Base-by-base conservation (phyloP, 64 coral and sea anemone genomes). In the Catalaphyllia jardinei region DNA sequence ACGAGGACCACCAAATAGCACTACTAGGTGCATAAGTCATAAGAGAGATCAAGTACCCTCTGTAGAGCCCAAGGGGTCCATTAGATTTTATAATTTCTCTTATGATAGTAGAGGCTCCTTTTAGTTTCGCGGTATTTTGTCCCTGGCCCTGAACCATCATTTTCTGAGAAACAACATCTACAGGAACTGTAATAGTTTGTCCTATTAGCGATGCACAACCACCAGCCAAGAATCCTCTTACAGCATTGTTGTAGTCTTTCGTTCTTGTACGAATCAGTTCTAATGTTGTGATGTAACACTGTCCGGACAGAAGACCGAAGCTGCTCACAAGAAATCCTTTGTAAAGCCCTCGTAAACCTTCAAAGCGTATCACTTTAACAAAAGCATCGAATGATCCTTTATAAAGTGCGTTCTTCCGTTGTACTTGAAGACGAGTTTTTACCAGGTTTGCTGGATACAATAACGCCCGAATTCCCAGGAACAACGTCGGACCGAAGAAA, bases 91-190 rank as follows among this genome's bases (percentile, higher is more conserved):
- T 29, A 62, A 93, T 93, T 31, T 99, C 91, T 27, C 52, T 50
- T 75, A 95, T 62, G 15, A 99, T 78, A 10, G 67, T 64, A 7
- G 76, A 89, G 12, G 97, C 87, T 17, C 88, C 69, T 52, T 99
- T 99, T 54, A 93, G 33, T 91, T 90, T 99, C 20, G 13, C 77
- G 17, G 65, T 54, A 29, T 85, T 80, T 59, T 91, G 46, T 9
- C 97, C 97, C 73, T 99, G 97, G 14, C 97, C 97, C 71, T 99
- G 97, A 2, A 99, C 86, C 97, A 99, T 99, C 19, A 95, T 87
- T 55, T 79, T 95, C 77, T 99, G 97, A 33, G 97, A 95, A 29
- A 99, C 19, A 79, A 99, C 87, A 65, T 99, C 97, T 10, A 99
- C 97, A 1, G 97, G 97, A 16, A 95, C 97, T 22, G 91, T 95